Conservation (phyloP, 2,888 invertebrate species). For the Galerucella calmariensis region DNA sequence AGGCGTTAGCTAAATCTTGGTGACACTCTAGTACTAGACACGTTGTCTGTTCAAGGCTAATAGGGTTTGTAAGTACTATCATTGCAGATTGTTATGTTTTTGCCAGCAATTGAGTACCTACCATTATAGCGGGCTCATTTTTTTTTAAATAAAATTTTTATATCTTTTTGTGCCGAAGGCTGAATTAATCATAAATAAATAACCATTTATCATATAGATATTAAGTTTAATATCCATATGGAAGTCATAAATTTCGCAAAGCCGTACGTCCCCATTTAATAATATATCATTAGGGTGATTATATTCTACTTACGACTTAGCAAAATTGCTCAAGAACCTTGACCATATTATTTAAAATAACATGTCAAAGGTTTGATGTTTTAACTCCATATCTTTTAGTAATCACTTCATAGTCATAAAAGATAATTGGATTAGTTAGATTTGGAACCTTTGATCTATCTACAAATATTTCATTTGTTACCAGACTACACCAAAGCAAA, state of each 20-base stretch:
- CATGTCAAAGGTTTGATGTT: background rate
- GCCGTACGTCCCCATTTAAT: background rate
- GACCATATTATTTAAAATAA: conserved; percentile 5
- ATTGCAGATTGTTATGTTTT: too few relatives aligned
- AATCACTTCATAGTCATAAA: background rate
- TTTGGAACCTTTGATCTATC: too few relatives aligned
- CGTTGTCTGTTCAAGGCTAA: too few relatives aligned
- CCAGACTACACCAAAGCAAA: too few relatives aligned
- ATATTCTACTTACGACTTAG: conserved; percentile 5
- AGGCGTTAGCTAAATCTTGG: too few relatives aligned
- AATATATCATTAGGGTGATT: conserved; percentile 7
- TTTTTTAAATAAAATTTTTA: background rate
- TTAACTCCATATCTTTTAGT: background rate
- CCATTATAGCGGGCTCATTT: too few relatives aligned
- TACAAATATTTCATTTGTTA: too few relatives aligned
- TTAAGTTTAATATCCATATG: conserved; percentile 1
- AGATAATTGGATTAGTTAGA: too few relatives aligned
- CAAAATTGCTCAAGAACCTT: background rate
- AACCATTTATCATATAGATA: background rate
- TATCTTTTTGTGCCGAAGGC: background rate
- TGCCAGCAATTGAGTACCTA: too few relatives aligned
- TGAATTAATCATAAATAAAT: background rate
- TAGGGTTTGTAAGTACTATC: too few relatives aligned
- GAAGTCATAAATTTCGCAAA: conserved; percentile 8
- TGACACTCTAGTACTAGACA: too few relatives aligned